A percentile compares a stretch with the other conserved stretches of the same genome.
Conservation (phyloP, 2,888 invertebrate species). For the Theretra japonica region DNA sequence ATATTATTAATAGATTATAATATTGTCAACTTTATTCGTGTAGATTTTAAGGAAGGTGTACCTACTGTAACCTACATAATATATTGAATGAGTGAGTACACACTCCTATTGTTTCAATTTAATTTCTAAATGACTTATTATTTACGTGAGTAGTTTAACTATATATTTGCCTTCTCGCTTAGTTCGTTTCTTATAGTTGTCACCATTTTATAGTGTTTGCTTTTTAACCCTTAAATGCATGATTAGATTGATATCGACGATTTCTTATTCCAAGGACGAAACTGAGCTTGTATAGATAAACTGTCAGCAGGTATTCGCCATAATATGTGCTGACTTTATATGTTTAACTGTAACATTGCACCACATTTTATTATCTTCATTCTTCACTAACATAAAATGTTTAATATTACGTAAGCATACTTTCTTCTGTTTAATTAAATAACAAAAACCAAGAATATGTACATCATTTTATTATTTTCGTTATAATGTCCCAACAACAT, state of each 20-base stretch:
- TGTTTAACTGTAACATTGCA: slow-evolving; percentile 7
- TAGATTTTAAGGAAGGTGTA: not conserved
- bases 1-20: not conserved
- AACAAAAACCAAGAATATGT: slow-evolving; percentile 19
- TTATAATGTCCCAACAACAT: not conserved
- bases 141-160: no score
- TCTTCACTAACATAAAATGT: slow-evolving; percentile 1
- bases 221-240: no score
- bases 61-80: not conserved
- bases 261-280: no score
- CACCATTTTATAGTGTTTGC: no score
- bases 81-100: no score
- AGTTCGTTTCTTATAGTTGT: no score
- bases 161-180: no score
- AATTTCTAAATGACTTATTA: no score
- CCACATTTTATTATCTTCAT: not conserved
- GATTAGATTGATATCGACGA: no score
- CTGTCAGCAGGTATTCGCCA: not conserved
- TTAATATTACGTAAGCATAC: not conserved
- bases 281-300: not conserved
- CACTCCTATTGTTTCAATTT: no score
- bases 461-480: slow-evolving; percentile 10
- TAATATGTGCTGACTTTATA: not conserved
- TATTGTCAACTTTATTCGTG: not conserved
- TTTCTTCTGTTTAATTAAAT: slow-evolving; percentile 14